These are phyloP conservation scores for Brachionus plicatilis DNA, from an alignment of 1,140 invertebrate genomes.

Conservation along the genomic window DNA sequence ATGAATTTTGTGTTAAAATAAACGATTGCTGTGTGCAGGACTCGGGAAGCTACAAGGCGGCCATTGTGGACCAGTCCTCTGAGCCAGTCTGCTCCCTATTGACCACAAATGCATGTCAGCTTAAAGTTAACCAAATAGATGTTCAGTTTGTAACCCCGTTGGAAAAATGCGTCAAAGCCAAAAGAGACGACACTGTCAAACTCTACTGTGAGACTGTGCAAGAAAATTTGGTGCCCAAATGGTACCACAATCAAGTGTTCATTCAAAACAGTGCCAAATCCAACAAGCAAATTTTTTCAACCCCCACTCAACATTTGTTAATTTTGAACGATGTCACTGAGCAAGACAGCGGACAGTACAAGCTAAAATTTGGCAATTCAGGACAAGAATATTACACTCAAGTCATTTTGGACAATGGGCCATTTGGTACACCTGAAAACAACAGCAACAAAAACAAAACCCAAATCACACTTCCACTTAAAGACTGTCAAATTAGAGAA, in stretches of 20 bases:
- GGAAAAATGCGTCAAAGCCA: not conserved
- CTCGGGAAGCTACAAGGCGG: not conserved
- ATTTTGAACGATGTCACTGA: not conserved
- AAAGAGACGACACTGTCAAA: constrained; percentile 8
- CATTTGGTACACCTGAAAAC: not conserved
- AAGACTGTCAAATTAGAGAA: not conserved
- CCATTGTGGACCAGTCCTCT: not conserved
- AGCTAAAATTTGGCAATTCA: not conserved
- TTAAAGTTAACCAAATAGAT: not conserved
- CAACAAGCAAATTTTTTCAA: constrained; percentile 21
- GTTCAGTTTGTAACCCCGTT: constrained; percentile 31
- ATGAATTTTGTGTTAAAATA: not conserved
- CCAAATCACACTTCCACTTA: not conserved
- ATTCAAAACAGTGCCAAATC: not conserved
- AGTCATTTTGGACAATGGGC: not conserved
- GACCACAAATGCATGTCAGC: not conserved
- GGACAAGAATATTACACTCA: not conserved
- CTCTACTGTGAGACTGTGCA: constrained; percentile 32
- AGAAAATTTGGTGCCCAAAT: constrained; percentile 12
- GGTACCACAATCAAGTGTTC: constrained; percentile 11
- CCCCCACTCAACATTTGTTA: constrained; percentile 27
- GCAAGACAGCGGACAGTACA: constrained; percentile 12
- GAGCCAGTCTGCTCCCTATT: not conserved
- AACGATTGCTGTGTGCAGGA: not conserved
- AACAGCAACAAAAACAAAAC: not conserved